Conservation (phyloP, 2,888 invertebrate genomes). For the Habroteleia sp. region DNA sequence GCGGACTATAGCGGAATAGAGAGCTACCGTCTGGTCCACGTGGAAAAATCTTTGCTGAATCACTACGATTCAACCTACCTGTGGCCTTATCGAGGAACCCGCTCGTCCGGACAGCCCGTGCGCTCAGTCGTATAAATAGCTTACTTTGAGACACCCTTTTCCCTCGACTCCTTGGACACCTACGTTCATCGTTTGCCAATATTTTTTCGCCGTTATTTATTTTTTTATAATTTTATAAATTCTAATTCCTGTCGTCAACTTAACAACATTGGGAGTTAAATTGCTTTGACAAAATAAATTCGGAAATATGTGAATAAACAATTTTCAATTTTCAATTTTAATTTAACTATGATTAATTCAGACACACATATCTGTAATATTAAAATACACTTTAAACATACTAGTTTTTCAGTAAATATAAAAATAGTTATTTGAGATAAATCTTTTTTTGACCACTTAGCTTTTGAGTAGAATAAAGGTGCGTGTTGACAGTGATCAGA, state of each 20-base stretch:
- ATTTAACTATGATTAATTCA: no score
- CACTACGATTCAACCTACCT: constrained; percentile 75
- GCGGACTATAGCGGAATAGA: constrained; percentile 40
- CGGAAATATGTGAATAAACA: no score
- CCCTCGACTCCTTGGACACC: constrained; percentile 35
- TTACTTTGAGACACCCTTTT: constrained; percentile 49
- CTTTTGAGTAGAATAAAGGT: not conserved
- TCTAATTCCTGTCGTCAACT: no score
- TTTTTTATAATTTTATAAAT: no score
- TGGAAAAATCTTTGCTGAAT: constrained; percentile 76
- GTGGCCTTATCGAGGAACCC: constrained; percentile 78
- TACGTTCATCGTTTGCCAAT: constrained; percentile 50
- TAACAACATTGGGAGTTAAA: no score
- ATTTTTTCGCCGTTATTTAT: constrained; percentile 44
- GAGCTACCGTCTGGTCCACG: constrained; percentile 71
- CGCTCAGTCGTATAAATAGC: constrained; percentile 75
- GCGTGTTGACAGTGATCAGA: constrained; percentile 22
- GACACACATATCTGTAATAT: no score
- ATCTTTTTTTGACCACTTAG: not conserved
- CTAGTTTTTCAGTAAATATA: not conserved
- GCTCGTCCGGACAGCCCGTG: constrained; percentile 69
- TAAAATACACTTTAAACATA: no score
- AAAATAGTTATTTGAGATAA: constrained; percentile 10
- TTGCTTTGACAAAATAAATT: no score
- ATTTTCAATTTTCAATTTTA: no score